Base-by-base conservation (phyloP, 2,113 vertebrate genomes). In the Antennarius striatus region DNA sequence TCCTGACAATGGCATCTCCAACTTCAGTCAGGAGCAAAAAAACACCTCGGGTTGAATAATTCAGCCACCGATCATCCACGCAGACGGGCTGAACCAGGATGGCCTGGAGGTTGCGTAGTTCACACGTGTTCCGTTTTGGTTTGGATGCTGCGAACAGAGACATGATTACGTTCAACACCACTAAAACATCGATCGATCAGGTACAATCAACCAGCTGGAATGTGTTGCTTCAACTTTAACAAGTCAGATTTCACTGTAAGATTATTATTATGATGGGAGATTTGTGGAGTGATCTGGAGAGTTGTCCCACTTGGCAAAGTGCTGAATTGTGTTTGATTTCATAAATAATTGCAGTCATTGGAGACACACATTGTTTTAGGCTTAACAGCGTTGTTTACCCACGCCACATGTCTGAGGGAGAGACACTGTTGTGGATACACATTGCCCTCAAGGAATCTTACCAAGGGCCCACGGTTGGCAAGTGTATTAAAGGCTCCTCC, bases 301-400 rank as follows among this genome's bases (percentile, higher is more conserved):
- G 80, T 80, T 85, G 83, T 89, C 90, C 91, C 90, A 90, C 88
- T 89, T 89, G 90, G 90, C 84, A 53, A 79, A 66, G 80, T 85
- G 88, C 87, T 77, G 77, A 83, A 85, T 89, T 89, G 77, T 92
- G 92, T 93, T 92, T 93, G 91, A 91, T 93, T 90, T 92, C 91
- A 92, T 92, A 92, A 92, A 93, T 93, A 92, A 93, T 93, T 92
- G 88, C 83, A 88, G 86, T 91, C 91, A 91, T 82, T 65, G 39
- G 90, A 91, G 92, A 91, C 85, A 22, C 68, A 66, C 90, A 89
- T 92, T 92, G 91, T 93, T 93, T 91, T 87, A 92, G 89, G 90
- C 89, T 88, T 89, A 91, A 90, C 89, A 15, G 80, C 85, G 91
- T 91, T 92, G 90, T 92, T 92, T 92, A 92, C 90, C 90, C 85